Evolutionary conservation across 2,797 vertebrate genomes (phyloP).

Genomic region (Amblyraja radiata): DNA sequence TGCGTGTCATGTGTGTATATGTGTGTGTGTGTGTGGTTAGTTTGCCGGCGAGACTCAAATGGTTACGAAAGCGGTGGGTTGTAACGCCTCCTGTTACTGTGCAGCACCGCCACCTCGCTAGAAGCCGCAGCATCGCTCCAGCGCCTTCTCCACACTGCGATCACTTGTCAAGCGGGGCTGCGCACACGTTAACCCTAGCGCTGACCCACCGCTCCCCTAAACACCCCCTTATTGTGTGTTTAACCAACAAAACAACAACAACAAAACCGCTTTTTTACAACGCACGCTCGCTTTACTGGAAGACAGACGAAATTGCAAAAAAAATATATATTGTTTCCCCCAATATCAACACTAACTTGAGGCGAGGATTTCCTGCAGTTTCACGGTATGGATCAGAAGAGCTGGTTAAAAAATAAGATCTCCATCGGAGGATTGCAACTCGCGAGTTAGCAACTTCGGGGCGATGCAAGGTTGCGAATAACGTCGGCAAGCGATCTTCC

Average conservation of each 20-base stretch:
- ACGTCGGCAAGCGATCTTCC: not conserved
- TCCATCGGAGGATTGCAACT: not conserved
- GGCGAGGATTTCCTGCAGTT: not conserved
- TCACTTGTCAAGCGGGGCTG: not conserved
- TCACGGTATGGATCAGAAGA: not conserved
- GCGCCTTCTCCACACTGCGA: not conserved
- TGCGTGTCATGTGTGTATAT: not conserved
- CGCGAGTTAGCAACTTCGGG: not conserved
- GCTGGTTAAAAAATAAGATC: not conserved
- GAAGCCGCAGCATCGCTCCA: not conserved
- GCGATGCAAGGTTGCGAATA: not conserved
- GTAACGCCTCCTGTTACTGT: not conserved
- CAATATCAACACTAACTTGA: not conserved
- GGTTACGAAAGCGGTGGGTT: not conserved
- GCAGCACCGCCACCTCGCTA: not conserved
- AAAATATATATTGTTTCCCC: not conserved
- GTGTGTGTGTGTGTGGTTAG: not conserved
- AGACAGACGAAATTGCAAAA: not conserved
- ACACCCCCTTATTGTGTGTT: too few species aligned
- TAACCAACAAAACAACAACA: too few species aligned
- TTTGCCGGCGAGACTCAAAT: not conserved
- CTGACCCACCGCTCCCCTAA: not conserved
- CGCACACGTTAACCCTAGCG: constrained; percentile 3
- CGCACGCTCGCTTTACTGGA: not conserved
- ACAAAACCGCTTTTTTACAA: too few species aligned